Percentiles rank a stretch among this genome's conserved stretches.
Evolutionary conservation across 2,888 invertebrate genomes (phyloP).

Genomic region (Glyphotaelius pellucidus): DNA sequence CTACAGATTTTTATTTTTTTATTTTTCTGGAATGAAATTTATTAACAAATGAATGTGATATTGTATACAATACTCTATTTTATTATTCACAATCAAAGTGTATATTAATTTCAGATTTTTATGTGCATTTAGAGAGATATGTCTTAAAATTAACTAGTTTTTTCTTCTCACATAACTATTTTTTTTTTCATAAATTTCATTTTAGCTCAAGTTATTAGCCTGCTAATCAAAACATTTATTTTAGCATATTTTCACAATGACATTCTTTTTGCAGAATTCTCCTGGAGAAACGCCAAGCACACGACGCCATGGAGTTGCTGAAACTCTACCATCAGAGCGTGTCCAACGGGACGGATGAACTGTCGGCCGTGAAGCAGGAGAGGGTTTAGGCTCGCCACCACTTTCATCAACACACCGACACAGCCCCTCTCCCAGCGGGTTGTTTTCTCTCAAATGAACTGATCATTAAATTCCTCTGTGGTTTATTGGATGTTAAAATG

Average conservation of each 20-base stretch:
- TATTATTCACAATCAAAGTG: too few species aligned
- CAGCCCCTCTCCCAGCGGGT: conserved; percentile 41
- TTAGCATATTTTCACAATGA: neutral
- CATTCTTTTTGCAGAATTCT: conserved; percentile 77
- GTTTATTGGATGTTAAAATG: conserved; percentile 50
- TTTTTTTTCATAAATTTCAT: neutral
- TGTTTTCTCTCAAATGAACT: conserved; percentile 57
- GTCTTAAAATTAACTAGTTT: neutral
- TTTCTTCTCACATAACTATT: neutral
- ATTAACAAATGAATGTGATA: too few species aligned
- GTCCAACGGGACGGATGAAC: conserved; percentile 75
- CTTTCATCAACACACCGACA: conserved; percentile 34
- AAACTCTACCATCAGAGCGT: conserved; percentile 82
- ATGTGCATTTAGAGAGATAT: neutral
- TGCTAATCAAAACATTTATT: neutral
- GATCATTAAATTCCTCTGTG: conserved; percentile 54
- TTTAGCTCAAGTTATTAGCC: neutral
- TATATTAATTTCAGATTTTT: neutral
- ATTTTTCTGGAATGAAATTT: too few species aligned
- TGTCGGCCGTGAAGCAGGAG: conserved; percentile 75
- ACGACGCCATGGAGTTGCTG: conserved; percentile 90
- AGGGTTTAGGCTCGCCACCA: conserved; percentile 70
- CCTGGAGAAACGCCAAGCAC: conserved; percentile 90
- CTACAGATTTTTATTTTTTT: too few species aligned
- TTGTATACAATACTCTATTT: too few species aligned